Base-by-base conservation (phyloP, 2,797 vertebrate genomes). In the Botia almorhae region DNA sequence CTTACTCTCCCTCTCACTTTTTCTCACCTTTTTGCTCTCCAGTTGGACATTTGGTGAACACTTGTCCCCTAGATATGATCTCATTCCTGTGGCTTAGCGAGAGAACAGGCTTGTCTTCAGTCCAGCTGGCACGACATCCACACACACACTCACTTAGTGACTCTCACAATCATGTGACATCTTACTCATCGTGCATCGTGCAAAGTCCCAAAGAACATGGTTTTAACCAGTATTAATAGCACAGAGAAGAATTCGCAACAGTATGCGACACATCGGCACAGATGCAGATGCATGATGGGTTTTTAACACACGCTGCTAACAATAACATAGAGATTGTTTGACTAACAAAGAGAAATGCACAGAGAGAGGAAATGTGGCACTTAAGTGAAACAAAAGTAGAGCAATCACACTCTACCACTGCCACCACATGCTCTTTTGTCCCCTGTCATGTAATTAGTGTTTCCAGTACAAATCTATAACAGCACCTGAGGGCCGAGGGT, bases 21-120 rank as follows among this genome's bases (percentile, higher is more conserved):
- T 12, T 43, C 4, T 10, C 36, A 81, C 72, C 82, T 46, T 33
- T 43, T 80, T 61, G 11, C 60, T 33, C 63, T 43, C 48, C 67
- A 81, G 80, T 74, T 84, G 76, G 51, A 84, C 87, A 87, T 90
- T 91, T 90, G 90, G 84, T 85, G 73, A 86, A 75, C 85, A 89
- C 81, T 85, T 86, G 84, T 74, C 76, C 80, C 26, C 48, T 63
- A 67, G 84, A 74, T 73, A 74, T 84, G 87, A 88, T 72, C 83
- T 88, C 80, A 83, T 86, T 75, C 72, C 71, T 68, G 43, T 60
- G 79, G 81, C 87, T 85, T 26, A 82, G 84, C 39, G 85, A 26
- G 13, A 67, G 50, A 63, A 83, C 73, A 60, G 17, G 60, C 19
- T 81, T 63, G 67, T 76, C 17, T 79, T 68, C 81, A 80, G 61